A percentile compares a stretch with the other conserved stretches of the same genome.
phyloP scores from a whole-genome alignment of 2,888 invertebrate genomes.

The Nycteola revayana region DNA sequence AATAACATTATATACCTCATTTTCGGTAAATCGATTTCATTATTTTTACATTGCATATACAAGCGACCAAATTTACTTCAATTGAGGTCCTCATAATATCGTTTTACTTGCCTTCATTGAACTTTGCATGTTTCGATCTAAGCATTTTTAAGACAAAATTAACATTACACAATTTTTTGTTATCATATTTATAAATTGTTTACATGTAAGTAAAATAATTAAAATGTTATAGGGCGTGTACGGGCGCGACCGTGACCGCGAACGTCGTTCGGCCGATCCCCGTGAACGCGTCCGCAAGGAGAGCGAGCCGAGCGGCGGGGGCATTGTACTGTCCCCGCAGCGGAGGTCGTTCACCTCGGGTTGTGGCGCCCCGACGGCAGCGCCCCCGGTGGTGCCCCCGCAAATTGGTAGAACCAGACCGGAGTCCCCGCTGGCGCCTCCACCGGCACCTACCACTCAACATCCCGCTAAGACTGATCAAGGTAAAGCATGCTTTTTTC shows the following conservation, averaged over 20 bases:
- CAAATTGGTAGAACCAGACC: slow-evolving; percentile 81
- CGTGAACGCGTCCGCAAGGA: slow-evolving; percentile 91
- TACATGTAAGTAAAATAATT: no score
- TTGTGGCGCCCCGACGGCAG: slow-evolving; percentile 87
- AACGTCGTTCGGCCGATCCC: slow-evolving; percentile 84
- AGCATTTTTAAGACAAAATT: no score
- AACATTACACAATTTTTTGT: no score
- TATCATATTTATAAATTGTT: no score
- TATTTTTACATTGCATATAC: no score
- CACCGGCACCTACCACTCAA: slow-evolving; percentile 25
- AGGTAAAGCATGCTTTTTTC: no score
- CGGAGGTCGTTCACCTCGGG: slow-evolving; percentile 93
- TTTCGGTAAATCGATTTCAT: no score
- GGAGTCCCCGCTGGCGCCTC: slow-evolving; percentile 57
- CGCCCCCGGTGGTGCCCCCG: slow-evolving; percentile 50
- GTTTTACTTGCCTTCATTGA: no score
- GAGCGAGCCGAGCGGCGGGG: slow-evolving; percentile 82
- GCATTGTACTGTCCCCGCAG: slow-evolving; percentile 92
- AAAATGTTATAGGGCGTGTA: slow-evolving; percentile 49
- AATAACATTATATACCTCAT: no score
- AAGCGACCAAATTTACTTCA: no score
- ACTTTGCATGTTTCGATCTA: no score
- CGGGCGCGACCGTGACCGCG: slow-evolving; percentile 56
- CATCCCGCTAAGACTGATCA: slow-evolving; percentile 50
- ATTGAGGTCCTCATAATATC: no score